These are phyloP conservation scores for Smithornis capensis DNA, from an alignment of 2,113 vertebrate species.

Conservation along the genomic window DNA sequence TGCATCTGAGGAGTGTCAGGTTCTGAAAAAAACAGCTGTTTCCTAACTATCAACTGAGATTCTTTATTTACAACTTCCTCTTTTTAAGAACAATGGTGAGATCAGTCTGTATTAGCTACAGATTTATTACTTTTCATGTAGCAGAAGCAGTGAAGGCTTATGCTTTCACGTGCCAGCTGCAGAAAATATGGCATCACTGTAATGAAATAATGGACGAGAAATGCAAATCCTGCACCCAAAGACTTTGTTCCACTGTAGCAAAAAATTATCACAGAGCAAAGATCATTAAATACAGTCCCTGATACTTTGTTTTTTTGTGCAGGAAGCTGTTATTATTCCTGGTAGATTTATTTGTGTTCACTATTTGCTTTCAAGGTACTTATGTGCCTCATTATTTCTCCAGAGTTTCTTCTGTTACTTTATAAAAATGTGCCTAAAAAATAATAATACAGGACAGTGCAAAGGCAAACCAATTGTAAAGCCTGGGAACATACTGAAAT, in stretches of 20 bases:
- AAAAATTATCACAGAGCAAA: not conserved
- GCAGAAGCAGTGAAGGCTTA: not conserved
- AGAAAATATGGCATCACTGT: slow-evolving; percentile 19
- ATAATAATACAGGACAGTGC: not conserved
- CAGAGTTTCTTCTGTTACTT: slow-evolving; percentile 10
- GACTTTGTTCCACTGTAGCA: not conserved
- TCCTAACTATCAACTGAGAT: slow-evolving; percentile 6
- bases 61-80: not conserved
- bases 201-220: slow-evolving; percentile 18
- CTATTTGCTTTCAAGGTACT: slow-evolving; percentile 24
- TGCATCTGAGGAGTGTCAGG: not conserved
- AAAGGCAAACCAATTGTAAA: not conserved
- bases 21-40: not conserved
- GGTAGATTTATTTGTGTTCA: slow-evolving; percentile 21
- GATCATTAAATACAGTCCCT: not conserved
- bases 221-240: not conserved
- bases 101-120: not conserved
- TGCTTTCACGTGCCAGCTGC: not conserved
- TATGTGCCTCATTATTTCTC: not conserved
- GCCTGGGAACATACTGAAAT: not conserved
- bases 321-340: slow-evolving; percentile 27
- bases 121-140: not conserved
- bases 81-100: slow-evolving; percentile 17
- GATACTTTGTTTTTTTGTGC: not conserved
- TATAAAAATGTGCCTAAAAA: not conserved